Evolutionary conservation across 2,888 invertebrate species (phyloP).

Genomic region (Eutolmus rufibarbis): DNA sequence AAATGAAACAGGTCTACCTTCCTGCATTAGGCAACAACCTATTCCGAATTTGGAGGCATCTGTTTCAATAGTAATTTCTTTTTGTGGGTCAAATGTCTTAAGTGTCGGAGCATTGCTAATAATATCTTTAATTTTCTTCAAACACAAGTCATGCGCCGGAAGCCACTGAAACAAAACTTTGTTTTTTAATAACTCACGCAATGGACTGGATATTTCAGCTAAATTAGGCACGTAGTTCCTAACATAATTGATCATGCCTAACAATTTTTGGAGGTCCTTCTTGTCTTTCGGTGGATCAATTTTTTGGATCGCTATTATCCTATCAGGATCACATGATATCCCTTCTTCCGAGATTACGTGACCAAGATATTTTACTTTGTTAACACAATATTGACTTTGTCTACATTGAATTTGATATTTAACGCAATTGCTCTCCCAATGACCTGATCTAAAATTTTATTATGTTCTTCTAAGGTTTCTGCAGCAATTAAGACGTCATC

Average conservation of each 20-base stretch:
- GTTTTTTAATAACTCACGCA: background rate
- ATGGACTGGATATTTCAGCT: no score
- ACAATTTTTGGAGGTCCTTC: background rate
- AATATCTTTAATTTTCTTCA: background rate
- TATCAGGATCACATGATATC: conserved; percentile 44
- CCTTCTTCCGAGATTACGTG: conserved; percentile 42
- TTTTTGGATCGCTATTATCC: conserved; percentile 31
- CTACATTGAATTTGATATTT: conserved; percentile 53
- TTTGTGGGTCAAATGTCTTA: background rate
- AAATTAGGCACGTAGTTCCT: no score
- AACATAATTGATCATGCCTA: no score
- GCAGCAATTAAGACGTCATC: conserved; percentile 51
- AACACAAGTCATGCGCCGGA: background rate
- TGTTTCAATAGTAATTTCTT: conserved; percentile 39
- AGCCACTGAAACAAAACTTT: background rate
- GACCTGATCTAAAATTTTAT: conserved; percentile 49
- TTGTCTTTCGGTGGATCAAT: conserved; percentile 8
- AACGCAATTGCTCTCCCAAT: conserved; percentile 50
- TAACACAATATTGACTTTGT: conserved; percentile 47
- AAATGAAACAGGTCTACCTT: no score
- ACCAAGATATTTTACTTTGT: conserved; percentile 52
- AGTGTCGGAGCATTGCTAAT: background rate
- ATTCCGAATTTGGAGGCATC: no score
- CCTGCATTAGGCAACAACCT: no score
- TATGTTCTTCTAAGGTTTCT: conserved; percentile 47